Percentiles rank a stretch among this genome's conserved stretches.
phyloP scores from a whole-genome alignment of 2,113 vertebrate genomes.

The Equus quagga region DNA sequence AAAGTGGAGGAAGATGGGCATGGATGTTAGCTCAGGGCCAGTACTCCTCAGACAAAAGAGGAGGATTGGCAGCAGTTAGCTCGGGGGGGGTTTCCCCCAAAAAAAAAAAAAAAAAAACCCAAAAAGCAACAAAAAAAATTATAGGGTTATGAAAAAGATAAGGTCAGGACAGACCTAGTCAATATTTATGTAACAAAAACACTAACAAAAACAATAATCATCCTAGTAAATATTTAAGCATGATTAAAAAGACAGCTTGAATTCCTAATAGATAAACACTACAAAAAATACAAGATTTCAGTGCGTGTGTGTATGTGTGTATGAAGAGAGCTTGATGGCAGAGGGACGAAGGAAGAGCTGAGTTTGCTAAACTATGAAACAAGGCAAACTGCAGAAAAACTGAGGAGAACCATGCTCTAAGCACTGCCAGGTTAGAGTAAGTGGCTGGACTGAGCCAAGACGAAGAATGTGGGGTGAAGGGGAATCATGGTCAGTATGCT shows the following conservation, averaged over 20 bases:
- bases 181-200: background rate
- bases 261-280: background rate
- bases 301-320: background rate
- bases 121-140: background rate
- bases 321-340: background rate
- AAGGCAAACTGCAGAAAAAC: background rate
- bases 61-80: too few species aligned
- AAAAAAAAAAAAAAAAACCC: too few species aligned
- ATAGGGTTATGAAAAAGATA: background rate
- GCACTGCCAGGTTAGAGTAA: accelerated
- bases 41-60: too few species aligned
- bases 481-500: accelerated
- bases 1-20: too few species aligned
- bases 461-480: too few species aligned
- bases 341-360: background rate
- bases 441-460: too few species aligned
- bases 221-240: background rate
- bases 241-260: background rate
- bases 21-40: too few species aligned
- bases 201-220: background rate
- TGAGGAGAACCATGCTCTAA: accelerated
- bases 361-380: background rate
- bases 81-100: too few species aligned
- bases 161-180: background rate
- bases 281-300: background rate